phyloP scores from a whole-genome alignment of 2,797 vertebrate genomes.

The Bradypus variegatus region DNA sequence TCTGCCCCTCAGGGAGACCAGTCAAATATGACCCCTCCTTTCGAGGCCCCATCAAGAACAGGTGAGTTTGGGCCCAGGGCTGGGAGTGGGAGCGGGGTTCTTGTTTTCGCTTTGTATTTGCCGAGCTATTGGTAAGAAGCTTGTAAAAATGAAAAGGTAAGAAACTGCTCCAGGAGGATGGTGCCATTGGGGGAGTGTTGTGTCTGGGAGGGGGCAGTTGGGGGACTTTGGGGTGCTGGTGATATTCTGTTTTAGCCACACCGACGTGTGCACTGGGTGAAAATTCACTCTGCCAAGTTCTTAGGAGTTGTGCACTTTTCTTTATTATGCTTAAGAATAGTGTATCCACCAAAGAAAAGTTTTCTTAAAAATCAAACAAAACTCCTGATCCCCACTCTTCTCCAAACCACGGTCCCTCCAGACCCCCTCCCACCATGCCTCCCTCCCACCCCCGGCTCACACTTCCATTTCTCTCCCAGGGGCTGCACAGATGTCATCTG shows the following conservation, averaged over 20 bases:
- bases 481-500: conserved; percentile 89
- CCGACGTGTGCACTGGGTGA: neutral
- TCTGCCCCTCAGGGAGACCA: conserved; percentile 73
- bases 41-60: conserved; percentile 82
- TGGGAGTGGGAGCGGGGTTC: no score
- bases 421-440: neutral
- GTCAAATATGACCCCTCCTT: conserved; percentile 79
- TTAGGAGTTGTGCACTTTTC: neutral
- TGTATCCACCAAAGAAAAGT: neutral
- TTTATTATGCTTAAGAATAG: neutral
- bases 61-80: conserved; percentile 67
- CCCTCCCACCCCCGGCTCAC: neutral
- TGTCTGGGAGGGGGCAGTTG: neutral
- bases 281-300: neutral
- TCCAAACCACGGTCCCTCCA: neutral
- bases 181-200: neutral
- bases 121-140: neutral
- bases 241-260: neutral
- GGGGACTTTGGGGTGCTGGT: neutral
- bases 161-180: neutral
- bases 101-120: neutral
- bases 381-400: neutral
- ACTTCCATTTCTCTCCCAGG: conserved; percentile 66
- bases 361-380: neutral
- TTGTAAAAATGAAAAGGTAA: neutral